Base-by-base conservation (phyloP, 1,140 invertebrate genomes). In the Anastrepha ludens region DNA sequence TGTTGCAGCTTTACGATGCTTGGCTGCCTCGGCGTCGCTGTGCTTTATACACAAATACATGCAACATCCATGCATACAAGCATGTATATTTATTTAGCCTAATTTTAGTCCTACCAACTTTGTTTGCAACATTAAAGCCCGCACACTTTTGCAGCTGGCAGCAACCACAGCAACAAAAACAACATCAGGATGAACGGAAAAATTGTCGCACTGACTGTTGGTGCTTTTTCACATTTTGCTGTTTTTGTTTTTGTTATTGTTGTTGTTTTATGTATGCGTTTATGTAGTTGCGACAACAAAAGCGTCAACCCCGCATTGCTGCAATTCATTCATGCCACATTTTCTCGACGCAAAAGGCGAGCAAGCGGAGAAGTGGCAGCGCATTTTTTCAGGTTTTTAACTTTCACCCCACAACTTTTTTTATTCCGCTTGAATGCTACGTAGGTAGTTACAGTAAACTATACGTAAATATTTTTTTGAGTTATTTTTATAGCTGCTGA, bases 361-460 rank as follows among this genome's bases (percentile, higher is more conserved):
- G 67, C 67, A 13, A 74, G 67, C 67, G 67, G 67, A 29, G 15
- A 74, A 47, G 67, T 74, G 41, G 39, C 41, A 41, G 67, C 67
- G 41, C 41, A 55, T 41, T 74, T 74, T 70, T 74, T 44, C 67
- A 74, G 67, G 15, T 47, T 74, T 74, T 74, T 74, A 74, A 74
- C 67, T 74, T 74, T 47, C 17, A 47, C 39, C 67, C 67, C 67
- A 47, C 67, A 74, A 74, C 67, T 74, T 47, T 74, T 47, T 13
- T 7, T 74, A 11, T 44, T 8, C 15, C 67, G 29, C 44, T 47
- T 15, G 41, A 70, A 44, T 8, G 50, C 50, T 8, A 11, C 11
- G 50, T 29, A 29, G 29, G 29, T 29, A 29, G 29, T 29, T 29
- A 29, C 29, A 29, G 29, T 70, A 70, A 29, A 70, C 6, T 0